Percentiles rank a stretch among this genome's conserved stretches.
These are phyloP conservation scores for Chlorodrepanis virens DNA, from an alignment of 2,113 vertebrate species.

Conservation along the genomic window DNA sequence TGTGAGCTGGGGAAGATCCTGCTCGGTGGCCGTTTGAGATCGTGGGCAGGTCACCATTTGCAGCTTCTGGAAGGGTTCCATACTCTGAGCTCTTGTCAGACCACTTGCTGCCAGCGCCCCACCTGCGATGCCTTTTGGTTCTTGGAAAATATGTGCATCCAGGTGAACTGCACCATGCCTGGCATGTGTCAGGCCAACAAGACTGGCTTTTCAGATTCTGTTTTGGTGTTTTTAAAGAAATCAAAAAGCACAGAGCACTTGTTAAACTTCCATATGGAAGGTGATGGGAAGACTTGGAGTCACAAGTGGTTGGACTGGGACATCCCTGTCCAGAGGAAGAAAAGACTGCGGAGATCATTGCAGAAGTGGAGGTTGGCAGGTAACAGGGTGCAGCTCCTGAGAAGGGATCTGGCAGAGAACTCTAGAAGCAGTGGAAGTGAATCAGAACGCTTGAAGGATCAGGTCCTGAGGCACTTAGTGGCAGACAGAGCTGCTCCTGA, in stretches of 20 bases:
- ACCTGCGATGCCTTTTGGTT: constrained; percentile 79
- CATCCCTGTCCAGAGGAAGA: neutral
- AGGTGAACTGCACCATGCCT: constrained; percentile 70
- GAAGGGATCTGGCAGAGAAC: neutral
- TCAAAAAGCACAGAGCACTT: constrained; percentile 28
- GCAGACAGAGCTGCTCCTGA: neutral
- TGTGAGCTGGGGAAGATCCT: constrained; percentile 59
- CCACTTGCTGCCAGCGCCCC: constrained; percentile 71
- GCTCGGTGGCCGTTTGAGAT: constrained; percentile 57
- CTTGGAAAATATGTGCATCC: constrained; percentile 72
- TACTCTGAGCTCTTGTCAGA: constrained; percentile 68
- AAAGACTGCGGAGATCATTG: neutral
- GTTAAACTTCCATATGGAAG: neutral
- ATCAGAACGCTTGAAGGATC: neutral
- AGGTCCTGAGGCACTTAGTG: neutral
- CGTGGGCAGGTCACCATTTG: constrained; percentile 59
- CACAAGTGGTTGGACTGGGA: constrained; percentile 37
- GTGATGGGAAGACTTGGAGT: neutral
- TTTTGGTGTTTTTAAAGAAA: constrained; percentile 73
- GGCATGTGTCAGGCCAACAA: constrained; percentile 48
- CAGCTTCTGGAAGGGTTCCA: constrained; percentile 66
- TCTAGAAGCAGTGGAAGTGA: neutral
- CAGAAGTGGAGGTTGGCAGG: neutral
- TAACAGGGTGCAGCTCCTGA: neutral
- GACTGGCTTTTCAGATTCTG: constrained; percentile 58